phyloP scores from a whole-genome alignment of 1,140 invertebrate genomes.

The Linepithema humile region DNA sequence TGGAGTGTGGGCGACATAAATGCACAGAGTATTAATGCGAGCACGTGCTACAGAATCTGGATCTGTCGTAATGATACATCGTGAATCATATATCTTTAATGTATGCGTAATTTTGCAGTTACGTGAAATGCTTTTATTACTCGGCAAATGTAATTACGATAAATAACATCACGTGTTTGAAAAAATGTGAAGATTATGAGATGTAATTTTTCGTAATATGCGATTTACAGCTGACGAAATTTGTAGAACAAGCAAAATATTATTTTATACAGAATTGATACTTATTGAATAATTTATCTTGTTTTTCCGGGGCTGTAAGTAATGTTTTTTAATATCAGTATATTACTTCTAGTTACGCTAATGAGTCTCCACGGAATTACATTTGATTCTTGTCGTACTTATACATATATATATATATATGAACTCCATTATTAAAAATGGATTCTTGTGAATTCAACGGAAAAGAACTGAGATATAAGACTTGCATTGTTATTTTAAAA shows the following conservation, averaged over 20 bases:
- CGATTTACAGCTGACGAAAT: neutral
- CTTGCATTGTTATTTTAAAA: neutral
- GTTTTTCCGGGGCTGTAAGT: neutral
- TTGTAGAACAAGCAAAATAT: neutral
- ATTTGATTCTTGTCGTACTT: no score
- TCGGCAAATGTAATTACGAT: conserved; percentile 10
- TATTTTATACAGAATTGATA: neutral
- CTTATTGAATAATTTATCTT: neutral
- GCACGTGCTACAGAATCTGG: conserved; percentile 26
- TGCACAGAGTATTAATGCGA: conserved; percentile 29
- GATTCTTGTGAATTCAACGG: neutral
- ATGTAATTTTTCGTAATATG: neutral
- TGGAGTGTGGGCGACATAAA: conserved; percentile 16
- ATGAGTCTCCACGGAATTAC: neutral
- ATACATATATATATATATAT: neutral
- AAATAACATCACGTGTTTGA: neutral
- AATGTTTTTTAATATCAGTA: neutral
- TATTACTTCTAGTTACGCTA: neutral
- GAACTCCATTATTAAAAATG: neutral
- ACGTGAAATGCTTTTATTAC: conserved; percentile 5
- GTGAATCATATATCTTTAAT: conserved; percentile 13
- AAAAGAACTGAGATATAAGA: neutral
- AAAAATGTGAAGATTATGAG: neutral
- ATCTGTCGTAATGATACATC: conserved; percentile 39
- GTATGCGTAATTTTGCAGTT: conserved; percentile 16